phyloP scores from a whole-genome alignment of 2,888 invertebrate genomes.

The Temnothorax unifasciatus region DNA sequence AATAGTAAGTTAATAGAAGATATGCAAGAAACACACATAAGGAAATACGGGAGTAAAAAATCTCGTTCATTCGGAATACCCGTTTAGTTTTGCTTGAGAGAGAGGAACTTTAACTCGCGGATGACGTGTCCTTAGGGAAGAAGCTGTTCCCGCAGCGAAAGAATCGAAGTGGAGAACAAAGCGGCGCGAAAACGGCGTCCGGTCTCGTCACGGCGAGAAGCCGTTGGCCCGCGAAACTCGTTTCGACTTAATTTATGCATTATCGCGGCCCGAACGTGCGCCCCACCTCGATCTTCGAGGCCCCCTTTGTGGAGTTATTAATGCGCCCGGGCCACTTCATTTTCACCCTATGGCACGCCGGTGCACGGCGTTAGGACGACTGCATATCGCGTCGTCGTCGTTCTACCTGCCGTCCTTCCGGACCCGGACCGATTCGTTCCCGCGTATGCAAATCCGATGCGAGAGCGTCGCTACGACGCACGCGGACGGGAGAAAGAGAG shows the following conservation, averaged over 20 bases:
- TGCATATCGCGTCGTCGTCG: slow-evolving; percentile 58
- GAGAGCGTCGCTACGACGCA: slow-evolving; percentile 54
- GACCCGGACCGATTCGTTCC: slow-evolving; percentile 82
- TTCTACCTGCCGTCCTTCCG: slow-evolving; percentile 81
- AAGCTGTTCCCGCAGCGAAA: not conserved
- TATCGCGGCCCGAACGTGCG: slow-evolving; percentile 70
- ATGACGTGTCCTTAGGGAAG: not conserved
- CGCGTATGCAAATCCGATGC: slow-evolving; percentile 82
- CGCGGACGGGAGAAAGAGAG: slow-evolving; percentile 57
- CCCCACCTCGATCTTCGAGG: slow-evolving; percentile 75
- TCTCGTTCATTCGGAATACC: not conserved
- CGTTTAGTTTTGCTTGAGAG: not conserved
- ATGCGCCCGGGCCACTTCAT: slow-evolving; percentile 84
- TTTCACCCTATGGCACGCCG: slow-evolving; percentile 76
- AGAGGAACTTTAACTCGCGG: not conserved
- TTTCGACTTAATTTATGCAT: slow-evolving; percentile 81
- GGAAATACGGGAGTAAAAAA: not conserved
- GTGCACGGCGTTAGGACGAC: slow-evolving; percentile 57
- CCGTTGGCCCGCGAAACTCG: slow-evolving; percentile 80
- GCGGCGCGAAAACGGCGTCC: slow-evolving; percentile 62
- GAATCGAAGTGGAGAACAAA: slow-evolving; percentile 21
- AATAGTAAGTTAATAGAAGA: not conserved
- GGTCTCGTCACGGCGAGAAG: slow-evolving; percentile 65
- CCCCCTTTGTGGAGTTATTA: slow-evolving; percentile 83
- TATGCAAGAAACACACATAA: not conserved